phyloP scores from a whole-genome alignment of 2,113 vertebrate species.

The Solea senegalensis region DNA sequence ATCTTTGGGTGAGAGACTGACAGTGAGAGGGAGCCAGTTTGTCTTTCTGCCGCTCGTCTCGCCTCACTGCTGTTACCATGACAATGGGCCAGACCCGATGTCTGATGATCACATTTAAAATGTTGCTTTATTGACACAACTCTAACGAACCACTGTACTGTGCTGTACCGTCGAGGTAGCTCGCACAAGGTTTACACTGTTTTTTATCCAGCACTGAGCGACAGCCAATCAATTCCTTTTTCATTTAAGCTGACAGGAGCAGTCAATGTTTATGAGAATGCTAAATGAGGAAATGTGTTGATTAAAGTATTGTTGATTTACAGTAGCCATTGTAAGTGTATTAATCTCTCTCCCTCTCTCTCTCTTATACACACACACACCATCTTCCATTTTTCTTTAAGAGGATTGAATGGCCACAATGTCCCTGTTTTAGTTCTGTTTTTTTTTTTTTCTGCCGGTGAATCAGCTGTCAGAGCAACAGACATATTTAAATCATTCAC shows the following conservation, averaged over 20 bases:
- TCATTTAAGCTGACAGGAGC: not conserved
- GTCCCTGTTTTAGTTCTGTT: no score
- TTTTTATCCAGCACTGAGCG: not conserved
- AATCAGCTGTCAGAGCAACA: no score
- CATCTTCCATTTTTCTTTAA: not conserved
- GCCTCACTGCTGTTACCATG: conserved; percentile 80
- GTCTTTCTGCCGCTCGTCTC: conserved; percentile 54
- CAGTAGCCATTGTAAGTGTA: not conserved
- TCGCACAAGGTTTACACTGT: not conserved
- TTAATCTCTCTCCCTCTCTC: not conserved
- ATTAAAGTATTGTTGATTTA: not conserved
- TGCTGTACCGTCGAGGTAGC: not conserved
- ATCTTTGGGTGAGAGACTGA: conserved; percentile 49
- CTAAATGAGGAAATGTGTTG: not conserved
- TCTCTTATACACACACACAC: no score
- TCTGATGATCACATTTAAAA: not conserved
- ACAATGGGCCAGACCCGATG: conserved; percentile 60
- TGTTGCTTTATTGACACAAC: not conserved
- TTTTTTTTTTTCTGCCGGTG: no score
- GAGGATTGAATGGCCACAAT: not conserved
- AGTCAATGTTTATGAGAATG: not conserved
- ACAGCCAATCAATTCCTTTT: not conserved
- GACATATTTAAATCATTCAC: no score
- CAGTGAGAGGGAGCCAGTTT: conserved; percentile 24
- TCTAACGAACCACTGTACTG: not conserved